Percentiles rank a stretch among this genome's conserved stretches.
Evolutionary conservation across 2,797 vertebrate species (phyloP).

Genomic region (Arremon aurantiirostris): DNA sequence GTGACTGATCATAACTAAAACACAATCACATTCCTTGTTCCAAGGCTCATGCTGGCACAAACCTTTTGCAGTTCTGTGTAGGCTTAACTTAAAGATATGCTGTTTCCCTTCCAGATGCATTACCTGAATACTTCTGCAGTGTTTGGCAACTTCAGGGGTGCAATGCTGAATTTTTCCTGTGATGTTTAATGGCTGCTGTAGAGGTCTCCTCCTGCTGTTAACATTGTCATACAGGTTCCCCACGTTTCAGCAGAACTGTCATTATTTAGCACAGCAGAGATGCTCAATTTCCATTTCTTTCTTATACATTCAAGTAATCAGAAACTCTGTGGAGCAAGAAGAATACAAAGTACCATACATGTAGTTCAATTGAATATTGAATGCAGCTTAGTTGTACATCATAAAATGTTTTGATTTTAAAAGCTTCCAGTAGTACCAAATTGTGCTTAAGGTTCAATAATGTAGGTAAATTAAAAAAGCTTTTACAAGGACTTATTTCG

Average conservation of each 20-base stretch:
- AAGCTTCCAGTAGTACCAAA: neutral
- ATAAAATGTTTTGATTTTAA: neutral
- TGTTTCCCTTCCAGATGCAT: neutral
- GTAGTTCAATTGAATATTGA: neutral
- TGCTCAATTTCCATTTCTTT: neutral
- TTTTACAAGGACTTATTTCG: conserved; percentile 20
- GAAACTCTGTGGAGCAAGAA: neutral
- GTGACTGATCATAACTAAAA: neutral
- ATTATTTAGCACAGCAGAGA: neutral
- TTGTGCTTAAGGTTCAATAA: conserved; percentile 10
- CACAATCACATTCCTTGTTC: neutral
- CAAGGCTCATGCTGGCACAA: neutral
- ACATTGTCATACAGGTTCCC: neutral
- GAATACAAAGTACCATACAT: neutral
- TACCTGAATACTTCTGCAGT: neutral
- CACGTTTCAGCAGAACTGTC: neutral
- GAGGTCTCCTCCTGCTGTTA: neutral
- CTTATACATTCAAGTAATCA: neutral
- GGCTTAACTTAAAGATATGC: neutral
- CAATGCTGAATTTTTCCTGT: neutral
- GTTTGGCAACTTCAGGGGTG: neutral
- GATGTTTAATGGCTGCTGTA: neutral
- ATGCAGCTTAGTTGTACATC: neutral
- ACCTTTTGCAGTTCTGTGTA: neutral
- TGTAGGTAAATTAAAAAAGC: neutral